phyloP scores from a whole-genome alignment of 2,888 invertebrate genomes.

The Drosophila testacea region DNA sequence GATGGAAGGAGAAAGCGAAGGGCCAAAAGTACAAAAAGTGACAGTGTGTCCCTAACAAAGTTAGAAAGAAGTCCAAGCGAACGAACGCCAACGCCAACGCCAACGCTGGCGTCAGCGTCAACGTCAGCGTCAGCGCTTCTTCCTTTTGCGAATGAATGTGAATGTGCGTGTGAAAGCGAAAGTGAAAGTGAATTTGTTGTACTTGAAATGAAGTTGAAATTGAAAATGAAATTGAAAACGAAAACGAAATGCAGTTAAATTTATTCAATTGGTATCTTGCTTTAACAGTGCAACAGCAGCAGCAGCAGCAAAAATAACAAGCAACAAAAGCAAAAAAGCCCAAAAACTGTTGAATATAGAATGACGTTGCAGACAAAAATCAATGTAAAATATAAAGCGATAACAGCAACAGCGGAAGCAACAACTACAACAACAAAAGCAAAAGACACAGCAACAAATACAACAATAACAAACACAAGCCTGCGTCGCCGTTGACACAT shows the following conservation, averaged over 20 bases:
- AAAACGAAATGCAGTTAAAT: conserved; percentile 22
- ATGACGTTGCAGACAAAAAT: conserved; percentile 80
- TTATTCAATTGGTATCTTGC: not conserved
- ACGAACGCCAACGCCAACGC: conserved; percentile 9
- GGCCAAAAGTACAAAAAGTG: conserved; percentile 58
- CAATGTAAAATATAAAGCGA: conserved; percentile 75
- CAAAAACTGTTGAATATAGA: conserved; percentile 82
- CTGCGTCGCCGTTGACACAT: conserved; percentile 52
- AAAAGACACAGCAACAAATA: conserved; percentile 32
- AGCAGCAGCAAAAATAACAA: not conserved
- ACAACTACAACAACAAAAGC: conserved; percentile 30
- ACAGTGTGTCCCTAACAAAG: conserved; percentile 51
- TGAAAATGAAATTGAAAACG: conserved; percentile 31
- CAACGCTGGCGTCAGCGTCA: conserved; percentile 6
- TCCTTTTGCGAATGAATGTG: conserved; percentile 36
- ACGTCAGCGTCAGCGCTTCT: conserved; percentile 31
- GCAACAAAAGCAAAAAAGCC: conserved; percentile 36
- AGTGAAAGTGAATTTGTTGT: conserved; percentile 55
- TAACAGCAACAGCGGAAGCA: conserved; percentile 57
- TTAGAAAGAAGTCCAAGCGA: conserved; percentile 31
- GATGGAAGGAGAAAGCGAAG: conserved; percentile 21
- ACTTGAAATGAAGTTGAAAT: not conserved
- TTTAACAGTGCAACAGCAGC: conserved; percentile 2
- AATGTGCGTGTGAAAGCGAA: conserved; percentile 37
- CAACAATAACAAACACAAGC: conserved; percentile 38